Conservation (phyloP, 2,113 vertebrate species). For the Stigmatopora argus region DNA sequence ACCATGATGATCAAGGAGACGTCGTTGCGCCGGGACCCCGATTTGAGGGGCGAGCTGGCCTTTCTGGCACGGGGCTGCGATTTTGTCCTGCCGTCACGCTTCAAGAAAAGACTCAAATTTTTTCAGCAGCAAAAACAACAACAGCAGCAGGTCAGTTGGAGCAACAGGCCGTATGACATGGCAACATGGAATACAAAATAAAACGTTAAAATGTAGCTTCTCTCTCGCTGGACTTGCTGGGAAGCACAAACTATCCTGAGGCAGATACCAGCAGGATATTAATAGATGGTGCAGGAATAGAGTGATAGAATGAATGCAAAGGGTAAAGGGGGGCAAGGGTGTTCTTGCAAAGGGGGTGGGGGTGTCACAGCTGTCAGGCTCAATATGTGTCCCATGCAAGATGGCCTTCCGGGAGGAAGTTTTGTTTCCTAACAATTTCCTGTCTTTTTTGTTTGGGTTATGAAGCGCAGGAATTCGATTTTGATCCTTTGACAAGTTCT, state of each 20-base stretch:
- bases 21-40: conserved; percentile 91
- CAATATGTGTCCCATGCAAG: conserved; percentile 34
- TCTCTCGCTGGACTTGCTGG: conserved; percentile 52
- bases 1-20: conserved; percentile 99
- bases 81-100: conserved; percentile 95
- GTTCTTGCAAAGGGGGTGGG: conserved; percentile 10
- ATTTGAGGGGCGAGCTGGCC: conserved; percentile 94
- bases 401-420: conserved; percentile 5
- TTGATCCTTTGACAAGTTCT: no score
- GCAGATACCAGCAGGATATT: conserved; percentile 85
- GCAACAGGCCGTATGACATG: conserved; percentile 30
- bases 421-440: neutral
- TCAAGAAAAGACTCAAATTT: conserved; percentile 96
- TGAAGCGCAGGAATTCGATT: neutral
- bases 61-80: conserved; percentile 96
- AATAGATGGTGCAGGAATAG: conserved; percentile 85
- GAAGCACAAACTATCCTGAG: conserved; percentile 82
- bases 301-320: conserved; percentile 80
- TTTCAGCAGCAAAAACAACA: conserved; percentile 98
- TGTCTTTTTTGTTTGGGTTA: neutral
- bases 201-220: neutral
- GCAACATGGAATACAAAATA: neutral
- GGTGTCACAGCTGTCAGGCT: conserved; percentile 69
- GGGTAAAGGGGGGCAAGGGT: conserved; percentile 35
- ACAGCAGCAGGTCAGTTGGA: conserved; percentile 85